Percentiles rank a stretch among this genome's conserved stretches.
Evolutionary conservation across 1,140 invertebrate genomes (phyloP).

Genomic region (Psix sp.): DNA sequence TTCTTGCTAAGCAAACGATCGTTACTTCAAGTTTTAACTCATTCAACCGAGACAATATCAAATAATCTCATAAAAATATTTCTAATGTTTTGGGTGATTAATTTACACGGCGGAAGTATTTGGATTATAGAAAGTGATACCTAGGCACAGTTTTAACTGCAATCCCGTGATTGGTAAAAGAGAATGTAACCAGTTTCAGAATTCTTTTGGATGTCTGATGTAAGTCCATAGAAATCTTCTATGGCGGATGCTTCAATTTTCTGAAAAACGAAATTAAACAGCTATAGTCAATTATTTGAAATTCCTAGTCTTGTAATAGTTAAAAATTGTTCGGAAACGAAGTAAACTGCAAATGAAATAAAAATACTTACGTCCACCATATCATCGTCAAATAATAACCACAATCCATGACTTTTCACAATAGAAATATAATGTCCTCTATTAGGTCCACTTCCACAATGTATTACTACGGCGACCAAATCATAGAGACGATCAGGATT

Average conservation of each 20-base stretch:
- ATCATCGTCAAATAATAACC: slow-evolving; percentile 99
- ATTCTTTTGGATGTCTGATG: slow-evolving; percentile 98
- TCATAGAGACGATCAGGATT: slow-evolving; percentile 99
- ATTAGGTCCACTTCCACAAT: slow-evolving; percentile 99
- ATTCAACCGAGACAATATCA: too few species aligned
- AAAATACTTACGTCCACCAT: slow-evolving; percentile 95
- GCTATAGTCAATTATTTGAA: too few species aligned
- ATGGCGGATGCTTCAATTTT: slow-evolving; percentile 99
- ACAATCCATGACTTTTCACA: slow-evolving; percentile 99
- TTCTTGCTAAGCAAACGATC: slow-evolving; percentile 1
- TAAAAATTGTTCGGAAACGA: neutral
- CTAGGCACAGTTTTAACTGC: slow-evolving; percentile 69
- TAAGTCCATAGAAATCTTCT: slow-evolving; percentile 99
- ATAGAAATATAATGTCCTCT: slow-evolving; percentile 99
- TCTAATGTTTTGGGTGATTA: slow-evolving; percentile 20
- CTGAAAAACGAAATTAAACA: slow-evolving; percentile 79
- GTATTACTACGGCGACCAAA: slow-evolving; percentile 98
- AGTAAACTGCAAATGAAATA: slow-evolving; percentile 7
- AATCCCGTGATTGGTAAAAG: slow-evolving; percentile 98
- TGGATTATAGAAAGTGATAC: slow-evolving; percentile 34
- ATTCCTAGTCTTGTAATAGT: too few species aligned
- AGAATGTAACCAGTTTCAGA: slow-evolving; percentile 99
- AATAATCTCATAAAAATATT: slow-evolving; percentile 40
- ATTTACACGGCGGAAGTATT: slow-evolving; percentile 52
- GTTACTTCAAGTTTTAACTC: neutral